Conservation (phyloP, 2,797 vertebrate species). For the Tokudaia tokunoshimensis region DNA sequence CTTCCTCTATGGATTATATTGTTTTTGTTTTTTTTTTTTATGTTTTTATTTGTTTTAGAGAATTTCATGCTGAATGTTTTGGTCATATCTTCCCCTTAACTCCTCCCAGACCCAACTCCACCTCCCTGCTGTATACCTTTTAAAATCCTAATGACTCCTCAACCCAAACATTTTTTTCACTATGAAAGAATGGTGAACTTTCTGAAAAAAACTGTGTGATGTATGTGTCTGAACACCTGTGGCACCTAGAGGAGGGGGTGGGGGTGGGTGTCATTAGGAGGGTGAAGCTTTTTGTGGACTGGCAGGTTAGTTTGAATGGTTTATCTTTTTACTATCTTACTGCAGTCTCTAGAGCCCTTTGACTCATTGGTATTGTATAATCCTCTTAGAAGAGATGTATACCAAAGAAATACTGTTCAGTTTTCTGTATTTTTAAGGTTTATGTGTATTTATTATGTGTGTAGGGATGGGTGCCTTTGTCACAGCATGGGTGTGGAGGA, state of each 20-base stretch:
- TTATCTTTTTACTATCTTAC: background rate
- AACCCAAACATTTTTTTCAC: constrained; percentile 39
- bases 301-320: background rate
- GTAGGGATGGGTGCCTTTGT: background rate
- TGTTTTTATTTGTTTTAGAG: background rate
- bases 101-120: background rate
- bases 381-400: background rate
- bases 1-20: background rate
- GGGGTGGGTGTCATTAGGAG: background rate
- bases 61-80: background rate
- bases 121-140: background rate
- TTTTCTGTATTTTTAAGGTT: background rate
- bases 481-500: background rate
- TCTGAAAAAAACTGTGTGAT: too few relatives aligned
- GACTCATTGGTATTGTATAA: background rate
- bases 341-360: background rate
- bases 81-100: background rate
- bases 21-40: background rate
- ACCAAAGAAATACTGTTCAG: background rate
- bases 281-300: background rate
- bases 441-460: background rate
- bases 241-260: background rate
- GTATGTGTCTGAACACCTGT: background rate
- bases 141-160: background rate
- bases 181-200: background rate